Evolutionary conservation across 2,797 vertebrate species (phyloP), one percentile per base, ranked within the genome.

Genomic region (Anguilla megastoma): DNA sequence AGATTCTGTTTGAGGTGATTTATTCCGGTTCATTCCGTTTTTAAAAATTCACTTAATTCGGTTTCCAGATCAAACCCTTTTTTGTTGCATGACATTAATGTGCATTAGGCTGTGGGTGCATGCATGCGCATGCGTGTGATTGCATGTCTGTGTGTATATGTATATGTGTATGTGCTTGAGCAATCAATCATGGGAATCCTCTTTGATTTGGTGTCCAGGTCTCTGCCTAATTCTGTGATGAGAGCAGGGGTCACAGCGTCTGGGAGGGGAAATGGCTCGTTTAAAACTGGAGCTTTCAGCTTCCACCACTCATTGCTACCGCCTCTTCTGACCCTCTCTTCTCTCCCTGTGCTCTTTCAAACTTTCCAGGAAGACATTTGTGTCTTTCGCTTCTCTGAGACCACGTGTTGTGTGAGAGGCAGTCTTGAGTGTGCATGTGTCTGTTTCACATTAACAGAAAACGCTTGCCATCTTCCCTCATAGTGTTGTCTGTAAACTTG

Each of bases 1-100:
- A 58, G 18, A 30, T 87, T 56, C 4, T 27, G 24, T 83, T 91
- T 89, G 84, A 89, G 86, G n/a, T 92, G 93, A 94, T 92, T 85
- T 91, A 89, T 89, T 87, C 83, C 89, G 10, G 90, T 90, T 91
- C 90, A 14, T 93, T 93, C 89, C 91, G 56, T 92, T 10, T 86
- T 84, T 88, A 1, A 33, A 90, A 45, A 91, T 92, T 93, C n/a
- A 90, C 60, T 82, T 85, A 50, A 82, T 74, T 76, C 80, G 69
- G 41, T 41, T 79, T 89, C 90, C 85, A 89, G 9, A 71, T 71
- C 66, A 30, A 63, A 63, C 24, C 84, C 92, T 90, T 90, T n/a
- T 87, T 27, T 88, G 88, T 92, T 27, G 27, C 71, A 54, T 56
- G 76, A 50, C n/a, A 30, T 71, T 30, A 71, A 30, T 76, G 71